These are phyloP conservation scores for Echiichthys vipera DNA, from an alignment of 2,797 vertebrate species.

Conservation along the genomic window DNA sequence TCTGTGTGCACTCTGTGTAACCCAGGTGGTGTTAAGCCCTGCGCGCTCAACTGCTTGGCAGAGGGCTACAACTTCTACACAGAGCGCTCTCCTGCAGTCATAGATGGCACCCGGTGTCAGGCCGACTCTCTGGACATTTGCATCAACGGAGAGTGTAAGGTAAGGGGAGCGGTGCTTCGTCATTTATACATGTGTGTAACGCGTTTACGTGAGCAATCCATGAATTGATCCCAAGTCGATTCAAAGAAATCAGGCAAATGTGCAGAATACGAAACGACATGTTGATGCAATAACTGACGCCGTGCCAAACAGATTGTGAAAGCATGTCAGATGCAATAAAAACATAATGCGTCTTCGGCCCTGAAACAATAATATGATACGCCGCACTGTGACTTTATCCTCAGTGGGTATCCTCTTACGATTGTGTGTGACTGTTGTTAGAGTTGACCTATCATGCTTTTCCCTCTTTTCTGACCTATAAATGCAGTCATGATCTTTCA, in stretches of 20 bases:
- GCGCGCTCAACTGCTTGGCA: constrained; percentile 97
- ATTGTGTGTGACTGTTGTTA: background rate
- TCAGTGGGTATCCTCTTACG: background rate
- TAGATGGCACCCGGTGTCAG: constrained; percentile 97
- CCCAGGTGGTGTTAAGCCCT: constrained; percentile 97
- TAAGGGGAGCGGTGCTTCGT: constrained; percentile 62
- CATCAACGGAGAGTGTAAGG: constrained; percentile 99
- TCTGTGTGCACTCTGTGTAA: constrained; percentile 67
- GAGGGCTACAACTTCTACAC: constrained; percentile 99
- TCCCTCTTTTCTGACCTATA: no score
- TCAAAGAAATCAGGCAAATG: background rate
- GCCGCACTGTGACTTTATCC: background rate
- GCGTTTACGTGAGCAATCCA: background rate
- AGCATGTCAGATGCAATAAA: background rate
- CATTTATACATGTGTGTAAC: no score
- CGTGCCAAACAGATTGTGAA: background rate
- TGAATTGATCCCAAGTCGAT: no score
- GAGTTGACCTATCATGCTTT: no score
- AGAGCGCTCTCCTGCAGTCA: constrained; percentile 95
- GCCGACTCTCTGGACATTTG: constrained; percentile 97
- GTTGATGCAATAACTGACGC: background rate
- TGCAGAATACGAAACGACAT: background rate
- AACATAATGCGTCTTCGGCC: background rate
- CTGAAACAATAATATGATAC: background rate
- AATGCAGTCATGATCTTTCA: no score